Evolutionary conservation across 2,113 vertebrate genomes (phyloP).

Genomic region (Trinectes maculatus): DNA sequence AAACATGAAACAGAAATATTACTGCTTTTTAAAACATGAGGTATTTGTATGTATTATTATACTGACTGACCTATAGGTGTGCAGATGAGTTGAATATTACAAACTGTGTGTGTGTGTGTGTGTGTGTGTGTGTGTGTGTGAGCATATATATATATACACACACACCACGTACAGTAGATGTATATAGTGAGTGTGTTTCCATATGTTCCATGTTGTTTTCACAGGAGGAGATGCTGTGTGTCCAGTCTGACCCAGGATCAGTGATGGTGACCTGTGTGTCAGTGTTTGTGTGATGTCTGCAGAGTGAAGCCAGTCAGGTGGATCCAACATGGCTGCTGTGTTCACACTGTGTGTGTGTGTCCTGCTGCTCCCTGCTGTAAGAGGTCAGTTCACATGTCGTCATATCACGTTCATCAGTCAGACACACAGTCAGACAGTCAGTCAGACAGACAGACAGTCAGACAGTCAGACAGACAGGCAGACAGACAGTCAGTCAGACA

Average conservation of each 20-base stretch:
- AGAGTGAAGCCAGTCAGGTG: slow-evolving; percentile 3
- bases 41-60: too few species aligned
- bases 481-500: too few species aligned
- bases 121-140: slow-evolving; percentile 4
- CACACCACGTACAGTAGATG: too few species aligned
- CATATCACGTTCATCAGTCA: not conserved
- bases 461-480: too few species aligned
- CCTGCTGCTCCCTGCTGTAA: slow-evolving; percentile 49
- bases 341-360: slow-evolving; percentile 21
- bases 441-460: too few species aligned
- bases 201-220: not conserved
- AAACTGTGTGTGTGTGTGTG: too few species aligned
- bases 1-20: too few species aligned
- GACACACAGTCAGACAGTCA: too few species aligned
- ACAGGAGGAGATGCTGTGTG: not conserved
- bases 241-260: slow-evolving; percentile 20
- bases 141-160: too few species aligned
- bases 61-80: too few species aligned
- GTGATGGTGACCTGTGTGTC: not conserved
- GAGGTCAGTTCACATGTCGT: slow-evolving; percentile 33
- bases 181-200: slow-evolving; percentile 1
- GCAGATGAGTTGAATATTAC: too few species aligned
- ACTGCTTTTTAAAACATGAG: too few species aligned
- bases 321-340: slow-evolving; percentile 38
- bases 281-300: not conserved